A percentile compares a stretch with the other conserved stretches of the same genome.
These are phyloP conservation scores for Drosophila gunungcola DNA, from an alignment of 1,140 invertebrate species.

Conservation along the genomic window DNA sequence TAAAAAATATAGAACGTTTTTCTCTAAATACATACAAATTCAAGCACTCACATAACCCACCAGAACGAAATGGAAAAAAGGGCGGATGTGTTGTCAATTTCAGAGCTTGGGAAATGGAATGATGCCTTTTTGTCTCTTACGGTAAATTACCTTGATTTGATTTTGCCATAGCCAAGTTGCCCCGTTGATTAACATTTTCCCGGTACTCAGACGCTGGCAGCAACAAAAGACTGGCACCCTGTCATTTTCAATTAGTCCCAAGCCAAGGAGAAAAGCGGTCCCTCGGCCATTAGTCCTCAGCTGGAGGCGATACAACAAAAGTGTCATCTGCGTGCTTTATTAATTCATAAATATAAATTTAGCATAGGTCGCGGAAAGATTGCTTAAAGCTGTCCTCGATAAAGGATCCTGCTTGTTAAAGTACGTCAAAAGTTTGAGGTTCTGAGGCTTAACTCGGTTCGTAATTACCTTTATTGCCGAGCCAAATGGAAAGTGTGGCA, in stretches of 20 bases:
- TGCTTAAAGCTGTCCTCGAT: constrained; percentile 47
- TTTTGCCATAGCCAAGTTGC: constrained; percentile 51
- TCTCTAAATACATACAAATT: background rate
- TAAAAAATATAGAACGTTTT: background rate
- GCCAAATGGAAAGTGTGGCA: constrained; percentile 27
- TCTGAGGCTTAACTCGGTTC: constrained; percentile 5
- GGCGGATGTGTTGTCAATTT: constrained; percentile 40
- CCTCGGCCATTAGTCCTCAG: constrained; percentile 4
- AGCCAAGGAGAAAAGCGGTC: constrained; percentile 21
- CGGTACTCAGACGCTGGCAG: constrained; percentile 14
- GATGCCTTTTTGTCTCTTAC: constrained; percentile 80
- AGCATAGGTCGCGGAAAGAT: constrained; percentile 40
- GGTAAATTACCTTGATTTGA: constrained; percentile 83
- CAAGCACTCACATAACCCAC: background rate
- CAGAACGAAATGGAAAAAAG: background rate
- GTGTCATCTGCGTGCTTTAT: constrained; percentile 67
- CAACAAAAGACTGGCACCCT: constrained; percentile 35
- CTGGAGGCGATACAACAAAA: constrained; percentile 47
- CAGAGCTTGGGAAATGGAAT: constrained; percentile 62
- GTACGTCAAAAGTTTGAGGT: constrained; percentile 5
- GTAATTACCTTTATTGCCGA: constrained; percentile 18
- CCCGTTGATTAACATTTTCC: constrained; percentile 51
- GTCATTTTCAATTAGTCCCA: constrained; percentile 75
- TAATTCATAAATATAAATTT: constrained; percentile 76
- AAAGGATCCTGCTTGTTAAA: constrained; percentile 50